phyloP scores from a whole-genome alignment of 2,888 invertebrate genomes.

The Apamea epomidion region DNA sequence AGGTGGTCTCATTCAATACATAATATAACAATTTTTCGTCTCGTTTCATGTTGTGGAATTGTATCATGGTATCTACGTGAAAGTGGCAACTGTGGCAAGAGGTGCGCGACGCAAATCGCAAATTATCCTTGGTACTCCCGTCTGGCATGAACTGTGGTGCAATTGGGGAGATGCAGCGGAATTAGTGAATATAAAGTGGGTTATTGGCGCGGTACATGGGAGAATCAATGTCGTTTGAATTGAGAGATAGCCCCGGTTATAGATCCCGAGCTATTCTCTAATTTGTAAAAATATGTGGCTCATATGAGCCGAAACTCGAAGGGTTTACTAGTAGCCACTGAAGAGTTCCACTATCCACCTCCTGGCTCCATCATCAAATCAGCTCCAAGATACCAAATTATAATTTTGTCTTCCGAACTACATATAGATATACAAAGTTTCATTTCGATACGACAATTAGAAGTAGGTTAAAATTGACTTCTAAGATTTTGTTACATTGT shows the following conservation, averaged over 20 bases:
- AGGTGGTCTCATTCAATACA: slow-evolving; percentile 36
- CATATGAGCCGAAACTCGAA: no score
- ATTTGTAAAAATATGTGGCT: no score
- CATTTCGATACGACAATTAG: no score
- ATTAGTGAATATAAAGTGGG: not conserved
- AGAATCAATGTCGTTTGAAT: not conserved
- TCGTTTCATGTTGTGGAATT: slow-evolving; percentile 41
- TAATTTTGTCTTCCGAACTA: no score
- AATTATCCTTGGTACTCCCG: slow-evolving; percentile 86
- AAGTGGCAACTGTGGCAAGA: slow-evolving; percentile 69
- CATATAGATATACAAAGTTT: no score
- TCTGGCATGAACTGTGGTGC: slow-evolving; percentile 58
- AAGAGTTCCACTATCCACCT: no score
- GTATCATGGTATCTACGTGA: slow-evolving; percentile 74
- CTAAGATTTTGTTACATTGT: no score
- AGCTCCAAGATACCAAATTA: no score
- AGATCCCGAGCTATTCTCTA: no score
- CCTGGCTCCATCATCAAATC: no score
- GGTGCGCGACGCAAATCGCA: slow-evolving; percentile 82
- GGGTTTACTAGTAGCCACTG: no score
- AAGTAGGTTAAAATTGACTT: no score
- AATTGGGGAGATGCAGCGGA: slow-evolving; percentile 48
- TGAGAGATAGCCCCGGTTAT: not conserved
- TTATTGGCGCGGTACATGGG: not conserved
- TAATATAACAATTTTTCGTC: slow-evolving; percentile 12